Evolutionary conservation across 2,888 invertebrate genomes (phyloP), one percentile per base, ranked within the genome.

Genomic region (Parthenolecanium corni): DNA sequence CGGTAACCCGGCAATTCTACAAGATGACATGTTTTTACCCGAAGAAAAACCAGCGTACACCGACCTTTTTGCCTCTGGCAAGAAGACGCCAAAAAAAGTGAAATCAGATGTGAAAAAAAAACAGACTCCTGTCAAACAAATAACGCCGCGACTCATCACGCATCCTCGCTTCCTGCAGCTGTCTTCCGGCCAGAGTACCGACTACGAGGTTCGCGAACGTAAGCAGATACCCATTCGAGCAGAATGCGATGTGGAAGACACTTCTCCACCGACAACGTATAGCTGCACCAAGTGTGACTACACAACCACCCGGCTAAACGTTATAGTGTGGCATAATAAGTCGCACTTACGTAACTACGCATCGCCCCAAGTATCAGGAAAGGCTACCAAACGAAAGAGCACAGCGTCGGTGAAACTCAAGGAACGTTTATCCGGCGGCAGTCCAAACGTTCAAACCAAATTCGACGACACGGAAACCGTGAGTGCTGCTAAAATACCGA

Each of bases 1-100:
- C 24, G 88, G 88, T 9, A 81, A 87, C 73, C 79, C 80, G 21
- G 79, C 83, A 67, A 86, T 88, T 67, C 73, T 87, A 46, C 77
- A 78, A 6, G 77, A 79, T 68, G 80, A 76, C 67, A 53, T 49
- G 25, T 80, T 78, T 68, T 70, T 70, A 36, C 78, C 79, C 0
- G 76, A 77, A 65, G 76, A 78, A 64, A 79, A 77, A 67, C 74
- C 76, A 12, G 77, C 77, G 68, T 77, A 78, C 70, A 73, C 76
- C 44, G 74, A 75, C 44, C 71, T 80, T 47, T 80, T 82, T 70
- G 73, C 71, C 9, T 71, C 74, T 1, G 70, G 69, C 63, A 70
- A 75, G 53, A 78, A 77, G 64, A 78, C 76, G 66, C 67, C 72
- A 21, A 69, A 72, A 9, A 75, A 75, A 65, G 65, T 73, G 71